These are phyloP conservation scores for Butorides virescens DNA, from an alignment of 2,113 vertebrate species.

Conservation along the genomic window DNA sequence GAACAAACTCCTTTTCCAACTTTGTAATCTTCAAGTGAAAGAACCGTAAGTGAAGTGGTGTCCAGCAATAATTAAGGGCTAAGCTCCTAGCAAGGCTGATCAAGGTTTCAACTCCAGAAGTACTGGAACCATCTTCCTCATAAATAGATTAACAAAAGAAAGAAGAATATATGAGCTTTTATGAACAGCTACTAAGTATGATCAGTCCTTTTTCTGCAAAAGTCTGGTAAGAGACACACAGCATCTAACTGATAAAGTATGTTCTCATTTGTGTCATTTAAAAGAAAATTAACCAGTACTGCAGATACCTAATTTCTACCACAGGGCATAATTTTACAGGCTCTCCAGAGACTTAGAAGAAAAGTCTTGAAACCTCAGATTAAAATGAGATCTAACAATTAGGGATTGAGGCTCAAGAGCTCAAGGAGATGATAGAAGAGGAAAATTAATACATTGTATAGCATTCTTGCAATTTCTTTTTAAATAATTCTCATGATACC, in stretches of 20 bases:
- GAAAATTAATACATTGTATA: not conserved
- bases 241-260: not conserved
- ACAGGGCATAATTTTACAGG: not conserved
- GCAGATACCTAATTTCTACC: not conserved
- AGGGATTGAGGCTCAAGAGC: not conserved
- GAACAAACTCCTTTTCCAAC: not conserved
- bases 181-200: not conserved
- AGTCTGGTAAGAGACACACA: not conserved
- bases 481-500: not conserved
- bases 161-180: not conserved
- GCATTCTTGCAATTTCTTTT: not conserved
- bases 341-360: not conserved
- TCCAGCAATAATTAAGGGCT: not conserved
- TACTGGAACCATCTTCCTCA: not conserved
- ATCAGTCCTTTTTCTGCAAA: not conserved
- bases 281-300: conserved; percentile 2
- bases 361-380: not conserved
- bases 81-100: not conserved
- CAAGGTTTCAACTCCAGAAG: not conserved
- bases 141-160: not conserved
- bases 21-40: not conserved
- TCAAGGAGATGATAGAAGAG: not conserved
- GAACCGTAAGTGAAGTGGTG: not conserved
- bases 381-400: not conserved
- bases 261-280: not conserved